Base-by-base conservation (phyloP, 2,113 vertebrate genomes). In the Pipa parva region DNA sequence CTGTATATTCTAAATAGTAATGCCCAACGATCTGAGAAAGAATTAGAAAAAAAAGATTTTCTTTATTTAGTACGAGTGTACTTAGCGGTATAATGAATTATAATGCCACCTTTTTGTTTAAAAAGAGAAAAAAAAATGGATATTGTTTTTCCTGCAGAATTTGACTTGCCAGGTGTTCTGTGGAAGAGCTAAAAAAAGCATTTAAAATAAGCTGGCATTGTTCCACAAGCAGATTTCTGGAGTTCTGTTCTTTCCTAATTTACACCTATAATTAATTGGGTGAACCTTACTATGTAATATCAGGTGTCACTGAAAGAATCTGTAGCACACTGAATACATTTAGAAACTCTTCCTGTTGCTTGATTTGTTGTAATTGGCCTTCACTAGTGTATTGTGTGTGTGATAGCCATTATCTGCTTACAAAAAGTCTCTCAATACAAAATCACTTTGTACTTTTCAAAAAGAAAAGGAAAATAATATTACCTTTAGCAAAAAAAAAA, bases 281-380 rank as follows among this genome's bases (percentile, higher is more conserved):
- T 46, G 18, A 46, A 46, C 42, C 42, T 18, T 17, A 46, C 42
- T 46, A 46, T 46, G 13, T 46, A 46, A 46, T 46, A 46, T 46
- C 42, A 46, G 42, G 42, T 46, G 42, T 46, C 42, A 46, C n/a
- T 46, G 18, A 17, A 46, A 46, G 42, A 46, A 46, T 46, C 42
- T 46, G 42, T 17, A 46, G 5, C 33, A 36, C 13, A 17, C 15
- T 46, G 42, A 46, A 46, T 17, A 46, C 17, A 46, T 46, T 46
- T 17, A 46, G 42, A 46, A 46, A 17, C 42, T 46, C 42, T 46
- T 46, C 15, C 15, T 46, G 42, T 46, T 3, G 42, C 18, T 46
- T 46, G 42, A 46, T 46, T 46, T 46, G 18, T 46, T 12, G 17
- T 17, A 46, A 2, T 20, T 46, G 42, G 18, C 42, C 42, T 46